Evolutionary conservation across 2,113 vertebrate genomes (phyloP).

Genomic region (Vidua macroura): DNA sequence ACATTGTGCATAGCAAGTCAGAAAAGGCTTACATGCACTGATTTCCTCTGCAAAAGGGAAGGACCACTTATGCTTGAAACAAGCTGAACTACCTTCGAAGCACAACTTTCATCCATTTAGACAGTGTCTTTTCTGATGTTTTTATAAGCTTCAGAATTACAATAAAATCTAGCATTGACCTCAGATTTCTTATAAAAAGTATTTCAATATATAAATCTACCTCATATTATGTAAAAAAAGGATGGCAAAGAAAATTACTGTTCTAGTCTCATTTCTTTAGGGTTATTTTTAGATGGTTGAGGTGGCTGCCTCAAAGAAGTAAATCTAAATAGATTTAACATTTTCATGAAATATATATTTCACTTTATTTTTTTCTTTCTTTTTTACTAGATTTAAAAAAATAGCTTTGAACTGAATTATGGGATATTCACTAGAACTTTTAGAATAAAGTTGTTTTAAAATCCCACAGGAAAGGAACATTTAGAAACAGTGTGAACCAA

Average conservation of each 20-base stretch:
- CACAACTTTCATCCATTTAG: neutral
- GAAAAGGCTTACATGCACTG: neutral
- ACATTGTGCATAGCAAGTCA: neutral
- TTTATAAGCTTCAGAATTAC: neutral
- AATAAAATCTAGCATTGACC: neutral
- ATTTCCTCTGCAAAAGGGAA: neutral
- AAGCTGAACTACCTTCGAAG: neutral
- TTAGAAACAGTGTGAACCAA: slow-evolving; percentile 22
- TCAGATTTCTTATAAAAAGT: neutral
- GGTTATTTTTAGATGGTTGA: neutral
- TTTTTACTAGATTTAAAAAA: neutral
- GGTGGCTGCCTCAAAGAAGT: neutral
- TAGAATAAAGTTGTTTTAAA: neutral
- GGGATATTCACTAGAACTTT: neutral
- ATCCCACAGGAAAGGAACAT: neutral
- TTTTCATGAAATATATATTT: neutral
- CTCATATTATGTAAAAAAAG: neutral
- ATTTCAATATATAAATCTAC: neutral
- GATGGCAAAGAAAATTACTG: neutral
- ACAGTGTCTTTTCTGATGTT: neutral
- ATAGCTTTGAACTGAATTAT: neutral
- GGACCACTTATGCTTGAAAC: neutral
- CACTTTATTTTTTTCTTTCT: neutral
- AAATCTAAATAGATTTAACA: neutral
- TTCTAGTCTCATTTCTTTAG: neutral